Evolutionary conservation across 2,888 invertebrate genomes (phyloP).

Genomic region (Mythimna vitellina): DNA sequence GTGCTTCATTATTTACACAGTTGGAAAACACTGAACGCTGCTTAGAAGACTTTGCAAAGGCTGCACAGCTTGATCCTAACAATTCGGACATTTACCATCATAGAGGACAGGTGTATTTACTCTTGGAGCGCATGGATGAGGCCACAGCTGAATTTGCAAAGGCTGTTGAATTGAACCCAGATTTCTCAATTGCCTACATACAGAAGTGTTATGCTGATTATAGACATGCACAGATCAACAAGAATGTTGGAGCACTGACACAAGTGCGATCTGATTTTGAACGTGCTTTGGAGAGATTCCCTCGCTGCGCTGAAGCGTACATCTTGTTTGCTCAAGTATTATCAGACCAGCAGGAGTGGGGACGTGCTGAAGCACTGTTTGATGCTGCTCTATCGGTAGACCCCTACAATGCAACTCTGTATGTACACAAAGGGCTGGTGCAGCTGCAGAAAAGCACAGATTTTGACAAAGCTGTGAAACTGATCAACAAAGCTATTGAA

Average conservation of each 20-base stretch:
- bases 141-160: constrained; percentile 96
- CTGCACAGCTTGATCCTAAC: constrained; percentile 94
- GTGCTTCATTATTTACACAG: constrained; percentile 96
- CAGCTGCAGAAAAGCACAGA: constrained; percentile 96
- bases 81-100: constrained; percentile 98
- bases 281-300: constrained; percentile 94
- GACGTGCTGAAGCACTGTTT: constrained; percentile 95
- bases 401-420: constrained; percentile 95
- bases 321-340: constrained; percentile 97
- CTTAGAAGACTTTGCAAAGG: constrained; percentile 94
- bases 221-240: constrained; percentile 92
- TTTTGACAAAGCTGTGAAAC: constrained; percentile 93
- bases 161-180: constrained; percentile 95
- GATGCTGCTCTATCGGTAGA: constrained; percentile 95
- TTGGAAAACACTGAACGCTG: constrained; percentile 93
- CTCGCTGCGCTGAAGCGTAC: constrained; percentile 96
- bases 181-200: constrained; percentile 96
- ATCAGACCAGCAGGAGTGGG: constrained; percentile 95
- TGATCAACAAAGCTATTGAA: constrained; percentile 95
- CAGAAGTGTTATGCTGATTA: constrained; percentile 98
- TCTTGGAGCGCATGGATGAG: constrained; percentile 95
- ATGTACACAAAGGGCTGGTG: constrained; percentile 96
- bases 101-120: constrained; percentile 96
- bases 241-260: constrained; percentile 91
- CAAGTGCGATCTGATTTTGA: constrained; percentile 94